Evolutionary conservation across 2,888 invertebrate genomes (phyloP), one percentile per base, ranked within the genome.

Genomic region (Meloe dianella): DNA sequence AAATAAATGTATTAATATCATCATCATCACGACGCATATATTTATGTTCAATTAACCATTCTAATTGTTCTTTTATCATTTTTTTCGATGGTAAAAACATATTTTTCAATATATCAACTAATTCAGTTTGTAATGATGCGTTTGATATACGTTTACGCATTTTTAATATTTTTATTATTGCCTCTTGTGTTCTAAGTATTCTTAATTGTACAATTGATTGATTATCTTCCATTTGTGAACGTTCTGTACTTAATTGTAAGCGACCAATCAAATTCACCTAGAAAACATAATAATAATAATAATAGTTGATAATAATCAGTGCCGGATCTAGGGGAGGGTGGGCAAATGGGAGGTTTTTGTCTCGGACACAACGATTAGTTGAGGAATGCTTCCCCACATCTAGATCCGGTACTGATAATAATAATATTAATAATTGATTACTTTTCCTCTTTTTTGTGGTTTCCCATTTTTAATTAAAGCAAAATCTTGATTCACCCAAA

Each of bases 11-110:
- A 85, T 98, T 98, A 82, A 98, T 97, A 84, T 98, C 97, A 77
- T 97, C 95, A 79, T 97, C 97, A 82, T 98, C 97, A 75, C 98
- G 89, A 69, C 91, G 89, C 93, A 98, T 97, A 84, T 98, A 98
- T 84, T 97, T 97, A 84, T 99, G 96, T 85, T 99, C 98, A 73
- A 99, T 98, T 57, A 99, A 90, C 98, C 98, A 99, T 84, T 99
- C 99, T 62, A 99, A 89, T 85, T 99, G 98, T 85, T 99, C 98
- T 85, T 99, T 99, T 77, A 99, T 98, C 93, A 99, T 95, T 85
- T 98, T 98, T 85, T 97, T 97, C 71, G 97, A 96, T 29, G 99
- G 99, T 80, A 98, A 87, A 88, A 99, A 99, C 97, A 99, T 98
- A 82, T 98, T 97, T 86, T 98, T 98, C 77, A 99, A 86, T 81